Evolutionary conservation across 2,888 invertebrate species (phyloP).

Genomic region (Pristionchus fissidentatus): DNA sequence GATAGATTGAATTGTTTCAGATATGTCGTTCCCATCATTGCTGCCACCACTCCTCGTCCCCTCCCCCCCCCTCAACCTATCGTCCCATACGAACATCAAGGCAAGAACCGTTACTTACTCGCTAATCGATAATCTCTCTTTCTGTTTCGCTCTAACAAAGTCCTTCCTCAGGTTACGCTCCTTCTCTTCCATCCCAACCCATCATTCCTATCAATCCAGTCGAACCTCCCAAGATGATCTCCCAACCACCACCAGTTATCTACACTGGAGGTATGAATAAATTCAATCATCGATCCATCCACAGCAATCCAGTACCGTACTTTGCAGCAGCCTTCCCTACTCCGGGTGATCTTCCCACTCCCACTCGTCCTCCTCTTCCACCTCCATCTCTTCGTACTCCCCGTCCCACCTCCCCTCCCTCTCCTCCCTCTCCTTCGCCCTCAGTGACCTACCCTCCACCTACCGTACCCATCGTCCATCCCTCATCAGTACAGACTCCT

Average conservation of each 20-base stretch:
- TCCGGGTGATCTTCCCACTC: conserved; percentile 28
- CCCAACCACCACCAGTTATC: conserved; percentile 28
- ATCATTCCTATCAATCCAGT: conserved; percentile 17
- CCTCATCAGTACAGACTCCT: conserved; percentile 18
- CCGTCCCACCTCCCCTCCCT: not conserved
- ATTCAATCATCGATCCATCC: not conserved
- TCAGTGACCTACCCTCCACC: not conserved
- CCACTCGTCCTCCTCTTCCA: not conserved
- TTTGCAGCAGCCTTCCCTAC: conserved; percentile 29
- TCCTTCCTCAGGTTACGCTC: conserved; percentile 20
- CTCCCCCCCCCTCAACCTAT: conserved; percentile 2
- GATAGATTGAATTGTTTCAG: not conserved
- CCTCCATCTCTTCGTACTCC: not conserved
- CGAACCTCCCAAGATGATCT: conserved; percentile 7
- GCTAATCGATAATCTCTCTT: not conserved
- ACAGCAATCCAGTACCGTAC: not conserved
- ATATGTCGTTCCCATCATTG: conserved; percentile 32
- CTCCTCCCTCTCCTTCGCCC: not conserved
- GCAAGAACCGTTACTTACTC: not conserved
- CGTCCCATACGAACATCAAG: not conserved
- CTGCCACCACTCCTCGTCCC: not conserved
- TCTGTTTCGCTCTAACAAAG: not conserved
- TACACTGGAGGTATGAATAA: conserved; percentile 21
- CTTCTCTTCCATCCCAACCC: not conserved
- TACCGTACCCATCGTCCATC: not conserved